phyloP scores from a whole-genome alignment of 2,113 vertebrate genomes.

The Reinhardtius hippoglossoides region DNA sequence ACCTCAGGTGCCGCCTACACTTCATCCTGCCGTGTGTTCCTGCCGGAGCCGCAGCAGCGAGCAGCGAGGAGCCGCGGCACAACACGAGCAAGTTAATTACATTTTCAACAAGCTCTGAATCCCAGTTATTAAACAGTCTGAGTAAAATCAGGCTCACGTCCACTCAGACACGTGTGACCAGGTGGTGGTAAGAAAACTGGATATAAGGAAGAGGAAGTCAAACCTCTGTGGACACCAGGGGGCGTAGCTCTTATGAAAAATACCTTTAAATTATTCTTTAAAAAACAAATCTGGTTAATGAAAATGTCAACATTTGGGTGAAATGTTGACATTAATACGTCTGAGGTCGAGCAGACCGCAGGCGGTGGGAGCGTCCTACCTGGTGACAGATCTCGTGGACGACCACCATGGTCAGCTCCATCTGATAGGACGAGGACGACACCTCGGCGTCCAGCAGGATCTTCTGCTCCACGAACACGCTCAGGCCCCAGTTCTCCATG shows the following conservation, averaged over 20 bases:
- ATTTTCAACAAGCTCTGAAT: not conserved
- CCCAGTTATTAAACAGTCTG: too few species aligned
- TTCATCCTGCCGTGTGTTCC: not conserved
- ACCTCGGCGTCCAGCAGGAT: slow-evolving; percentile 74
- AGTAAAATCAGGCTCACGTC: too few species aligned
- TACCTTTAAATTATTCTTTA: too few species aligned
- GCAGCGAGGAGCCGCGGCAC: not conserved
- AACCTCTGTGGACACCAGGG: too few species aligned
- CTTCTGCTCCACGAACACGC: slow-evolving; percentile 79
- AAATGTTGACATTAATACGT: too few species aligned
- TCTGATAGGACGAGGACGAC: slow-evolving; percentile 76
- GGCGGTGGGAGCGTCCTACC: slow-evolving; percentile 36
- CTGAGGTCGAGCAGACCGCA: too few species aligned
- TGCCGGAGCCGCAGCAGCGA: not conserved
- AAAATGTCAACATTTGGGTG: too few species aligned
- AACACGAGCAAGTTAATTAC: not conserved
- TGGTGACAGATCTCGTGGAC: slow-evolving; percentile 82
- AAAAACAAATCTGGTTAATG: too few species aligned
- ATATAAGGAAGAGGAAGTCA: too few species aligned
- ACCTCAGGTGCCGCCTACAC: not conserved
- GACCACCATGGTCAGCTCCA: slow-evolving; percentile 80
- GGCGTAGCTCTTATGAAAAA: too few species aligned
- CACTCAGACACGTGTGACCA: too few species aligned
- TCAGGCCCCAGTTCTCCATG: slow-evolving; percentile 81
- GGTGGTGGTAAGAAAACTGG: too few species aligned